Conservation (phyloP, 2,797 vertebrate genomes). For the Strix occidentalis region DNA sequence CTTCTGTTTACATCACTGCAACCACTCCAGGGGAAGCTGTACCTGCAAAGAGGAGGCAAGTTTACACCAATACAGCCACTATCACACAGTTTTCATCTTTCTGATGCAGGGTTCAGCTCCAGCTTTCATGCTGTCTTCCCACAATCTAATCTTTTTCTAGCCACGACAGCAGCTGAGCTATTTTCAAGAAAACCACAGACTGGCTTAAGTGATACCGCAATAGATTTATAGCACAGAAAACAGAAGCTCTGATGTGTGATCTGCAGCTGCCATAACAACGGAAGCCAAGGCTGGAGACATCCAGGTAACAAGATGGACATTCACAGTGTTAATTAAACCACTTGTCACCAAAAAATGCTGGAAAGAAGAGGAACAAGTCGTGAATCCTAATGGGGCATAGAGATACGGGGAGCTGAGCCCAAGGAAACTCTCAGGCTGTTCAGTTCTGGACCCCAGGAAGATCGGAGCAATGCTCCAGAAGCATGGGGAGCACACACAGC, state of each 20-base stretch:
- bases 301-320: not conserved
- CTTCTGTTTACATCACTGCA: not conserved
- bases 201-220: not conserved
- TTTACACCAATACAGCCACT: not conserved
- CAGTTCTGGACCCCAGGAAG: not conserved
- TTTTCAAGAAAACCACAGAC: not conserved
- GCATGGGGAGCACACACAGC: not conserved
- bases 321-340: not conserved
- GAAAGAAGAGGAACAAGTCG: not conserved
- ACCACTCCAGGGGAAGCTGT: accelerated
- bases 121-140: not conserved
- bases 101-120: not conserved
- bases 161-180: not conserved
- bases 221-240: not conserved
- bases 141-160: not conserved
- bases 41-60: not conserved
- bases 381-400: not conserved
- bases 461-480: not conserved
- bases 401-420: not conserved
- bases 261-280: not conserved
- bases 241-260: not conserved
- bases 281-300: not conserved
- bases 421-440: not conserved
- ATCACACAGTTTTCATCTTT: not conserved
- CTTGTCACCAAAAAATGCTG: not conserved